These are phyloP conservation scores for Molanna angustata DNA, from an alignment of 2,888 invertebrate genomes.

Conservation along the genomic window DNA sequence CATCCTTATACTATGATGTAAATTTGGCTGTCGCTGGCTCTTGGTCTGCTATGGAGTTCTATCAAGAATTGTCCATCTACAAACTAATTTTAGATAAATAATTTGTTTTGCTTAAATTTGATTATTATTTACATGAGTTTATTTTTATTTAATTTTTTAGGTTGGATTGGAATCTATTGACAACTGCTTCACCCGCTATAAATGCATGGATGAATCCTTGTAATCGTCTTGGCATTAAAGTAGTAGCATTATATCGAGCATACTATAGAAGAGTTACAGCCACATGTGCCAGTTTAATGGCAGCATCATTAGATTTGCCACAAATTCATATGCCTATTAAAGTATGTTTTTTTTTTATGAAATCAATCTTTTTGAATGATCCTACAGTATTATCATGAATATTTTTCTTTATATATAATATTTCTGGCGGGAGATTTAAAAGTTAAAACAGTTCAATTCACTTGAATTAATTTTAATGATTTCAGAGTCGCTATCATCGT, in stretches of 20 bases:
- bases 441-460: no score
- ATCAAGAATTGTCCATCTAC: no score
- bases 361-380: no score
- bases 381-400: no score
- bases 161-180: conserved; percentile 93
- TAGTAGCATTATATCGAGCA: conserved; percentile 76
- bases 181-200: conserved; percentile 94
- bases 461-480: not conserved
- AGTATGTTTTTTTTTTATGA: no score
- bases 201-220: conserved; percentile 98
- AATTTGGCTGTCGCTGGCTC: no score
- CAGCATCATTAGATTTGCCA: conserved; percentile 86
- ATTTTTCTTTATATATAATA: no score
- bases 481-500: conserved; percentile 85
- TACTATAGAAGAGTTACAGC: conserved; percentile 79
- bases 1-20: no score
- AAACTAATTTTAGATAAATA: no score
- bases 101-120: not conserved
- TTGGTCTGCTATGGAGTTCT: no score
- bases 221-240: conserved; percentile 83
- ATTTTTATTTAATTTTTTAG: conserved; percentile 51
- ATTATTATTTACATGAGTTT: not conserved
- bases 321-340: conserved; percentile 77
- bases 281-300: conserved; percentile 92
- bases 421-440: no score